Conservation (phyloP, 2,888 invertebrate species). For the Furcula furcula region DNA sequence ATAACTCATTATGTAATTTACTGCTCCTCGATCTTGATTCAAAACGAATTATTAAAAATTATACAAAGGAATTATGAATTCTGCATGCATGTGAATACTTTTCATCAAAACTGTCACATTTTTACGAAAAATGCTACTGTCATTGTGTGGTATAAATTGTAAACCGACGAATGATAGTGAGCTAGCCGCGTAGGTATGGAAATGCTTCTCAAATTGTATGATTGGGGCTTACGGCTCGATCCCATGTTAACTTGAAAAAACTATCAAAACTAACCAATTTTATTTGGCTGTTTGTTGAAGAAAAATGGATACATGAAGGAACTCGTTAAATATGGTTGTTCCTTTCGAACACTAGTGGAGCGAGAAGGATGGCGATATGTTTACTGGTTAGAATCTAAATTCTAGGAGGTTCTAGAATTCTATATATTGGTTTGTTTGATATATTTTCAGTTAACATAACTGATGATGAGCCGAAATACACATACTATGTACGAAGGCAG, state of each 20-base stretch:
- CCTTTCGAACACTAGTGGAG: background rate
- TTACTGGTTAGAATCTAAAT: background rate
- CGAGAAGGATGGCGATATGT: background rate
- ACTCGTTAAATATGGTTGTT: background rate
- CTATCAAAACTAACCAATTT: constrained; percentile 27
- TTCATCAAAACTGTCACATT: no score
- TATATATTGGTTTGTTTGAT: constrained; percentile 23
- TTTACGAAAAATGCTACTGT: constrained; percentile 5
- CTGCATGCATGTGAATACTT: no score
- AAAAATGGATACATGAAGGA: constrained; percentile 1
- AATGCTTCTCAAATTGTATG: constrained; percentile 45
- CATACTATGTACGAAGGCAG: constrained; percentile 37
- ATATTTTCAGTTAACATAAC: constrained; percentile 32
- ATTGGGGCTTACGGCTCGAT: constrained; percentile 46
- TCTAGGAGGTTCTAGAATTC: no score
- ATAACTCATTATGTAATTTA: no score
- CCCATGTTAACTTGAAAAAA: constrained; percentile 36
- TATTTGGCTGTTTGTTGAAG: constrained; percentile 5
- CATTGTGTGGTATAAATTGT: constrained; percentile 22
- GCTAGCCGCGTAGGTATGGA: constrained; percentile 13
- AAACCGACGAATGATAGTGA: constrained; percentile 13
- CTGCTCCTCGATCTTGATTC: no score
- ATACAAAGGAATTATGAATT: no score
- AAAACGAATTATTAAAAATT: no score
- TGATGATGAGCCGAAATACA: constrained; percentile 28